phyloP scores from a whole-genome alignment of 1,140 invertebrate species.

The Drosophila orosa region DNA sequence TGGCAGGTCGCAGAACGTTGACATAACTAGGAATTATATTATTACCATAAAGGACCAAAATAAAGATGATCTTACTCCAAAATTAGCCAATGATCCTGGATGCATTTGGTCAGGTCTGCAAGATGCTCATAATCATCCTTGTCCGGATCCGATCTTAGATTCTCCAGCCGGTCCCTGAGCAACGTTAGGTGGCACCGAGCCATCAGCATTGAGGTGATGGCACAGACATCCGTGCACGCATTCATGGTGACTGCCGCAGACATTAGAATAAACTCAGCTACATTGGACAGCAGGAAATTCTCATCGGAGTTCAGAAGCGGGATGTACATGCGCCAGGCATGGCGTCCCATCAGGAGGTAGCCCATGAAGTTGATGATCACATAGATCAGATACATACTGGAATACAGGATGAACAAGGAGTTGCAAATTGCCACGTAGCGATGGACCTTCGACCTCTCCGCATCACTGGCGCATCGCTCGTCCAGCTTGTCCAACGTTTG shows the following conservation, averaged over 20 bases:
- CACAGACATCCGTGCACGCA: slow-evolving; percentile 41
- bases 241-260: slow-evolving; percentile 18
- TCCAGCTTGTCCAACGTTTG: slow-evolving; percentile 47
- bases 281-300: slow-evolving; percentile 23
- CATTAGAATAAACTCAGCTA: slow-evolving; percentile 28
- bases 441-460: slow-evolving; percentile 16
- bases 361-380: slow-evolving; percentile 15
- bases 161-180: slow-evolving; percentile 37
- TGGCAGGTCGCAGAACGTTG: slow-evolving; percentile 30
- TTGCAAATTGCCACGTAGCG: slow-evolving; percentile 34
- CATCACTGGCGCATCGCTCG: slow-evolving; percentile 15
- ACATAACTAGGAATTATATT: slow-evolving; percentile 35
- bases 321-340: slow-evolving; percentile 58
- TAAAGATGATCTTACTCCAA: slow-evolving; percentile 36
- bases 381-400: slow-evolving; percentile 17
- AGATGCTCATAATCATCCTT: slow-evolving; percentile 41
- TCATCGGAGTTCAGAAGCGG: slow-evolving; percentile 35
- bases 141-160: slow-evolving; percentile 16
- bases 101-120: slow-evolving; percentile 44
- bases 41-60: neutral
- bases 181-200: slow-evolving; percentile 42
- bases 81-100: slow-evolving; percentile 56
- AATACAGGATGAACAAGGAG: slow-evolving; percentile 23
- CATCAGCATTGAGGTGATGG: slow-evolving; percentile 34
- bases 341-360: neutral